Conservation (phyloP, 23 tunicate genomes). For the Trididemnum nubilum region DNA sequence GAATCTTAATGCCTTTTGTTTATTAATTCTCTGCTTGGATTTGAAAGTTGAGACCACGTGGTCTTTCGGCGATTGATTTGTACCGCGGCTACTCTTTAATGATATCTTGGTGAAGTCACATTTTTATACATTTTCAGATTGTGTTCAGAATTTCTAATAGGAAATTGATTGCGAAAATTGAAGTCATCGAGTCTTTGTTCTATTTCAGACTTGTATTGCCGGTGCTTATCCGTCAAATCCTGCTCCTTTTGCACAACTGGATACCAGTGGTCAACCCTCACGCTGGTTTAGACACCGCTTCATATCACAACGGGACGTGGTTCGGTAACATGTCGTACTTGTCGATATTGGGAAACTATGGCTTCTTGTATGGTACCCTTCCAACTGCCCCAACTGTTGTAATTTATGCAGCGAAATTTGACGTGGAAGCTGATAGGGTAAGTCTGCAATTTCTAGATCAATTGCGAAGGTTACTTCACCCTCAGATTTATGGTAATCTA, state of each 20-base stretch:
- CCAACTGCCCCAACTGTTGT: conserved; percentile 90
- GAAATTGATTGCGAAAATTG: too few relatives aligned
- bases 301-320: background rate
- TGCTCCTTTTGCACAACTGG: conserved; percentile 22
- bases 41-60: too few relatives aligned
- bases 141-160: too few relatives aligned
- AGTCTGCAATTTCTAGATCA: background rate
- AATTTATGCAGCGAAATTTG: conserved; percentile 76
- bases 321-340: conserved; percentile 42
- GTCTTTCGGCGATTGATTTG: too few relatives aligned
- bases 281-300: background rate
- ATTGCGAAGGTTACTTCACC: background rate
- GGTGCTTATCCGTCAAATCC: conserved; percentile 32
- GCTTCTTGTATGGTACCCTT: conserved; percentile 85
- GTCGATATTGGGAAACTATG: conserved; percentile 51
- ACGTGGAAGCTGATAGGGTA: conserved; percentile 69
- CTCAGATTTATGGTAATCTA: too few relatives aligned
- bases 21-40: too few relatives aligned
- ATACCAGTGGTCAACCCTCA: conserved; percentile 45
- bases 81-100: too few relatives aligned
- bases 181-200: too few relatives aligned
- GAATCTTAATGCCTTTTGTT: too few relatives aligned
- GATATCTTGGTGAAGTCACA: too few relatives aligned
- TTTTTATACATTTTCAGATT: too few relatives aligned
- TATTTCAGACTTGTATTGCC: conserved; percentile 52